phyloP scores from a whole-genome alignment of 2,797 vertebrate species.

The Loris lydekkerianus region DNA sequence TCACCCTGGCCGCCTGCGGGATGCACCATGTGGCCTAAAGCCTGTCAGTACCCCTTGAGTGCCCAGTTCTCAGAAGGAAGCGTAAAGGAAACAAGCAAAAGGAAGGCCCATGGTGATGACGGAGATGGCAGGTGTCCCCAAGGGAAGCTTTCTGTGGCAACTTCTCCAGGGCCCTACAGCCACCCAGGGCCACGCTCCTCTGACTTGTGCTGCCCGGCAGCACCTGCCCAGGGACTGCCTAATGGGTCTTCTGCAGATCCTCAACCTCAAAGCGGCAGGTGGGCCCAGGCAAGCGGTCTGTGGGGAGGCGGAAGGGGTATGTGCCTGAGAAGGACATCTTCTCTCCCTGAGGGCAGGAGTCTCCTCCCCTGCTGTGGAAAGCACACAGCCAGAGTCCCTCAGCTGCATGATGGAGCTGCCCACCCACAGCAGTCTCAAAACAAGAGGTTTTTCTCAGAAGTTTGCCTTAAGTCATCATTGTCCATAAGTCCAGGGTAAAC shows the following conservation, averaged over 20 bases:
- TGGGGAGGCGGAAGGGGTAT: not conserved
- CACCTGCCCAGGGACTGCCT: not conserved
- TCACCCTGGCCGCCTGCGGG: not conserved
- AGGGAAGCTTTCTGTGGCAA: not conserved
- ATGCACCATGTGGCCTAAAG: rapidly evolving
- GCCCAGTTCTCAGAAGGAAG: not conserved
- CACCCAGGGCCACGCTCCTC: not conserved
- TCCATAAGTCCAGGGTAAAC: not conserved
- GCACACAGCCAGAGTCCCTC: rapidly evolving
- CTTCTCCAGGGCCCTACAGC: not conserved
- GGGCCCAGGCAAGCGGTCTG: not conserved
- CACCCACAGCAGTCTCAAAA: not conserved
- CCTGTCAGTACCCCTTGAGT: not conserved
- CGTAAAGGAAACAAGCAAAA: not conserved
- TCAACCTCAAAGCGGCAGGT: rapidly evolving
- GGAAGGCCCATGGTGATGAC: rapidly evolving
- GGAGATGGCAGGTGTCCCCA: not conserved
- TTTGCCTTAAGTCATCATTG: not conserved
- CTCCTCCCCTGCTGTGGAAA: not conserved
- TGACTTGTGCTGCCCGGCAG: not conserved
- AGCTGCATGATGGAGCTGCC: not conserved
- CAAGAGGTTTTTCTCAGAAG: not conserved
- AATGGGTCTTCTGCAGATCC: not conserved
- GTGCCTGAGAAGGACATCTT: not conserved
- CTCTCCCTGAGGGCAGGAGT: not conserved